Percentiles rank a stretch among this genome's conserved stretches.
These are phyloP conservation scores for Strongylocentrotus purpuratus DNA, from an alignment of 35 echinoderm and acorn worm species.

Conservation along the genomic window DNA sequence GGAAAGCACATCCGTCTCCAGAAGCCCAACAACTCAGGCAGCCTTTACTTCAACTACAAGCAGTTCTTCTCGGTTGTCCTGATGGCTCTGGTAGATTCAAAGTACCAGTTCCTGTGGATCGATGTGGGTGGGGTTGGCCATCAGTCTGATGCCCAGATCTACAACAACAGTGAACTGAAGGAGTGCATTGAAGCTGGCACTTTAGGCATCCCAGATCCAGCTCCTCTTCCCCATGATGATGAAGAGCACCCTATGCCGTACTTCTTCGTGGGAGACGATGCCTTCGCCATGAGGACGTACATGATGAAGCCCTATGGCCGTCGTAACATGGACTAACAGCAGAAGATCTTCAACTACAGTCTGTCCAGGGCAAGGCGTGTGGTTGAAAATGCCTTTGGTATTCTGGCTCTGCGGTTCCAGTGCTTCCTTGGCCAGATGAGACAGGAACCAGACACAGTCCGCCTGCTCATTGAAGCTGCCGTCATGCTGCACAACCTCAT, in stretches of 20 bases:
- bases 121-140: conserved; percentile 68
- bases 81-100: conserved; percentile 61
- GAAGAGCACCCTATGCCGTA: conserved; percentile 42
- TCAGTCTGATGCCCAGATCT: conserved; percentile 49
- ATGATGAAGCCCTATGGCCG: conserved; percentile 62
- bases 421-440: conserved; percentile 32
- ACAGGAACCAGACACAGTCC: conserved; percentile 17
- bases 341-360: conserved; percentile 62
- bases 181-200: conserved; percentile 26
- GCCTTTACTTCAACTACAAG: conserved; percentile 68
- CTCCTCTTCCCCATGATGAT: conserved; percentile 4
- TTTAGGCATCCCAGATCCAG: conserved; percentile 31
- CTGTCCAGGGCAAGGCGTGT: conserved; percentile 9
- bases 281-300: conserved; percentile 49
- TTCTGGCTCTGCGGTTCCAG: conserved; percentile 13
- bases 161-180: conserved; percentile 32
- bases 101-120: conserved; percentile 53
- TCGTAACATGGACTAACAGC: conserved; percentile 24
- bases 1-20: conserved; percentile 75
- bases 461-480: conserved; percentile 4
- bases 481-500: conserved; percentile 29
- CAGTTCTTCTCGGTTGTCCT: conserved; percentile 62
- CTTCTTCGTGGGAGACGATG: conserved; percentile 53
- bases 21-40: conserved; percentile 63
- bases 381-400: conserved; percentile 49